A percentile compares a stretch with the other conserved stretches of the same genome.
Conservation (phyloP, 2,113 vertebrate genomes). For the Scomber japonicus region DNA sequence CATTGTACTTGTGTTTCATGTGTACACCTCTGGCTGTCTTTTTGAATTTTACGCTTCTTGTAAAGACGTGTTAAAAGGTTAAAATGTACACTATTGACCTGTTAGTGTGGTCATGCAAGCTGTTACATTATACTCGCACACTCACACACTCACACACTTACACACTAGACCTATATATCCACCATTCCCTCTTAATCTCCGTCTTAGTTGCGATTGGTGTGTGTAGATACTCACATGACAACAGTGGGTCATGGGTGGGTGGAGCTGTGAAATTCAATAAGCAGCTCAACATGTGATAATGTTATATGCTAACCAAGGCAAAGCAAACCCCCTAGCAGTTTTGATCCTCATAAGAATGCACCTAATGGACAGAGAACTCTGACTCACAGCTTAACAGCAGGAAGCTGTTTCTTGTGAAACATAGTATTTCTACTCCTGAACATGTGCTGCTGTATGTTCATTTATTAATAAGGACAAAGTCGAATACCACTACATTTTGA, state of each 20-base stretch:
- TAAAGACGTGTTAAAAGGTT: neutral
- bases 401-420: neutral
- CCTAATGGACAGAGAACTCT: slow-evolving; percentile 16
- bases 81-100: slow-evolving; percentile 7
- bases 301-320: slow-evolving; percentile 50
- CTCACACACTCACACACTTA: neutral
- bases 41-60: neutral
- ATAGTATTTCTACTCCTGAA: neutral
- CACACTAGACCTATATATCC: neutral
- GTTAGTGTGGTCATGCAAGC: neutral
- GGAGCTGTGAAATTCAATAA: slow-evolving; percentile 66
- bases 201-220: neutral
- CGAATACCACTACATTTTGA: neutral
- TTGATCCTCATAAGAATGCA: slow-evolving; percentile 62
- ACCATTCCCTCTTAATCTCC: neutral
- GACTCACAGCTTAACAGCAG: slow-evolving; percentile 23
- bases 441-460: neutral
- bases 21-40: neutral
- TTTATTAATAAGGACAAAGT: neutral
- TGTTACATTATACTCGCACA: slow-evolving; percentile 9
- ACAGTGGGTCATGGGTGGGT: slow-evolving; percentile 28
- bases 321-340: slow-evolving; percentile 7
- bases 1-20: slow-evolving; percentile 10
- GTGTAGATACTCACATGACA: slow-evolving; percentile 50
- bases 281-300: slow-evolving; percentile 60